Conservation (phyloP, 2,113 vertebrate genomes). For the Rhea americana region DNA sequence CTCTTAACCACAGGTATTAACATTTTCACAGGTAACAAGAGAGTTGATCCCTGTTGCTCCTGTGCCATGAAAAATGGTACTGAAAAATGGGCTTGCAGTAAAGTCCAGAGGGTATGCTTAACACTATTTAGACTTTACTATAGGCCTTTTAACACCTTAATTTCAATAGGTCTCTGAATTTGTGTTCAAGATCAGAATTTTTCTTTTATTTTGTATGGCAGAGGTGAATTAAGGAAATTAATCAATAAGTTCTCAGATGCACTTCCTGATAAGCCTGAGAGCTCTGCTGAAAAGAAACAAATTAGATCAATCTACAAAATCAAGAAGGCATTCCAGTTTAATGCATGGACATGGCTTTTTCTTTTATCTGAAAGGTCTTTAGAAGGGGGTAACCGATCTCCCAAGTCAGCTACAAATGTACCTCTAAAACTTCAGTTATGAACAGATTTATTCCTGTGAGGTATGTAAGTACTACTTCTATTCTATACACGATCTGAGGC, state of each 20-base stretch:
- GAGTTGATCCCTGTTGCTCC: not conserved
- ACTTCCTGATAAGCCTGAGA: not conserved
- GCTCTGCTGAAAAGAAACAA: not conserved
- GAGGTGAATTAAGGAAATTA: not conserved
- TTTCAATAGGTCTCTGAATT: not conserved
- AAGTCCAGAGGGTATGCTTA: too few species aligned
- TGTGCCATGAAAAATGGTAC: not conserved
- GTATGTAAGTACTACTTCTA: accelerated
- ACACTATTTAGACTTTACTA: too few species aligned
- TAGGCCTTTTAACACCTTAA: not conserved
- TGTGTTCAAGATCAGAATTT: not conserved
- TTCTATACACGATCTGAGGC: not conserved
- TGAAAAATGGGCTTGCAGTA: not conserved
- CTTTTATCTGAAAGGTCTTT: not conserved
- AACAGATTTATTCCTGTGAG: not conserved
- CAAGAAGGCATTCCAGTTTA: not conserved
- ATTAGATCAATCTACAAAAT: not conserved
- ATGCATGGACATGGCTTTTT: not conserved
- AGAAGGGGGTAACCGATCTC: not conserved
- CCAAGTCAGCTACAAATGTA: not conserved
- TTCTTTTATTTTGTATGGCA: not conserved
- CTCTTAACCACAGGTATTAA: not conserved
- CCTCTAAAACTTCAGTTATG: accelerated
- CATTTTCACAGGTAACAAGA: not conserved
- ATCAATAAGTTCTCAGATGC: not conserved